Percentiles rank a stretch among this genome's conserved stretches.
These are phyloP conservation scores for Drosophila carrolli DNA, from an alignment of 1,140 invertebrate genomes.

Conservation along the genomic window DNA sequence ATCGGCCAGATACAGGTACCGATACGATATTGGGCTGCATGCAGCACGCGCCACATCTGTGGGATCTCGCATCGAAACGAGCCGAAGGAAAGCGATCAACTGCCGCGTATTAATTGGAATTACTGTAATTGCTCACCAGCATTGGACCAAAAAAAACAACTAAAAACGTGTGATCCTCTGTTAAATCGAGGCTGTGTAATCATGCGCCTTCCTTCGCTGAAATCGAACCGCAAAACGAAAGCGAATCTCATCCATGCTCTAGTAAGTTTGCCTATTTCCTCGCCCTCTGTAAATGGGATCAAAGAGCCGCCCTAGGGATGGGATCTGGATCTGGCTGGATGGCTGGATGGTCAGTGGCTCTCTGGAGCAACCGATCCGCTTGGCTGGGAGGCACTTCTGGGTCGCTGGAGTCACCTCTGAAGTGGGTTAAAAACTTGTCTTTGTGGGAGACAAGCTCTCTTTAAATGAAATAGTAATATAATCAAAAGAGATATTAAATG, in stretches of 20 bases:
- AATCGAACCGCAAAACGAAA: constrained; percentile 44
- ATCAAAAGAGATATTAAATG: too few species aligned
- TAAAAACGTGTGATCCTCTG: constrained; percentile 31
- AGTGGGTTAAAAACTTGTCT: constrained; percentile 15
- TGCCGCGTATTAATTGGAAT: constrained; percentile 51
- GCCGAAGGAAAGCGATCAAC: constrained; percentile 16
- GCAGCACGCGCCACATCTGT: constrained; percentile 45
- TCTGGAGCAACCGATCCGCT: constrained; percentile 28
- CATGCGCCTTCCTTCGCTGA: constrained; percentile 9
- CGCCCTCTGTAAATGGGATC: constrained; percentile 18
- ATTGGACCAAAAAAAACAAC: constrained; percentile 23
- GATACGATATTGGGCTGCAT: constrained; percentile 31
- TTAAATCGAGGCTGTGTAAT: constrained; percentile 3
- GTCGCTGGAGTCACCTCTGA: constrained; percentile 25
- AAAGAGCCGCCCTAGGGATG: constrained; percentile 29
- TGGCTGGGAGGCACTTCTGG: constrained; percentile 36
- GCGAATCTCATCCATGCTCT: constrained; percentile 39
- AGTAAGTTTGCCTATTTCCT: constrained; percentile 15
- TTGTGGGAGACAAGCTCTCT: not conserved
- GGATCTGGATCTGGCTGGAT: not conserved
- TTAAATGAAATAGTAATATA: too few species aligned
- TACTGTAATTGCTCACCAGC: constrained; percentile 41
- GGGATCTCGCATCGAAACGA: constrained; percentile 6
- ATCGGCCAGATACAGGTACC: constrained; percentile 35
- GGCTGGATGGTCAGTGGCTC: constrained; percentile 21